A percentile compares a stretch with the other conserved stretches of the same genome.
These are phyloP conservation scores for Atethmia centrago DNA, from an alignment of 2,888 invertebrate species.

Conservation along the genomic window DNA sequence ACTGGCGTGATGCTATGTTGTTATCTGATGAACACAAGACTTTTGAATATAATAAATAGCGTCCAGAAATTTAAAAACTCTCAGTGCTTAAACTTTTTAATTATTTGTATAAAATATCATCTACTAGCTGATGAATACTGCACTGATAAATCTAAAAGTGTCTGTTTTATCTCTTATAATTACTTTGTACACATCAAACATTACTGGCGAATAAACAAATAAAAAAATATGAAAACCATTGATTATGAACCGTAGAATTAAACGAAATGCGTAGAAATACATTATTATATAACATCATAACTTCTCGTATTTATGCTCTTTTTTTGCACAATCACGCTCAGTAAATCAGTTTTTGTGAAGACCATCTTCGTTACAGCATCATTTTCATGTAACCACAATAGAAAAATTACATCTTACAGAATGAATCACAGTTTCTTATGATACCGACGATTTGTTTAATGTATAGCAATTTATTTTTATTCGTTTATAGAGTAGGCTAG, in stretches of 20 bases:
- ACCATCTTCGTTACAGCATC: constrained; percentile 38
- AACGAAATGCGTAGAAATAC: background rate
- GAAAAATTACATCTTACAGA: constrained; percentile 44
- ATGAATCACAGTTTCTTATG: constrained; percentile 22
- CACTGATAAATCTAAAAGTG: background rate
- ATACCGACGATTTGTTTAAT: constrained; percentile 37
- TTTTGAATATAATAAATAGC: background rate
- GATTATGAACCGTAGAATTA: background rate
- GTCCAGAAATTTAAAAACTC: background rate
- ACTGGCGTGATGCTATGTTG: too few species aligned
- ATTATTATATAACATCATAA: background rate
- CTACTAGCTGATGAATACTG: background rate
- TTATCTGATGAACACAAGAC: background rate
- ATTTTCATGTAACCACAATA: constrained; percentile 54
- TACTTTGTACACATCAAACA: background rate
- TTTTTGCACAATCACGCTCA: constrained; percentile 15
- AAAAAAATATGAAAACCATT: background rate
- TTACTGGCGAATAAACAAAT: background rate
- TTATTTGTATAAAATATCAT: background rate
- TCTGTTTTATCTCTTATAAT: background rate
- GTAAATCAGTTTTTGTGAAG: constrained; percentile 37
- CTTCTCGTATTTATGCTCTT: background rate
- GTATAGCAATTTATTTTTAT: constrained; percentile 48
- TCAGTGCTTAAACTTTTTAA: background rate
- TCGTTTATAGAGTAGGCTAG: background rate